Conservation (phyloP, 1,140 invertebrate species). For the Drosophila sp. region DNA sequence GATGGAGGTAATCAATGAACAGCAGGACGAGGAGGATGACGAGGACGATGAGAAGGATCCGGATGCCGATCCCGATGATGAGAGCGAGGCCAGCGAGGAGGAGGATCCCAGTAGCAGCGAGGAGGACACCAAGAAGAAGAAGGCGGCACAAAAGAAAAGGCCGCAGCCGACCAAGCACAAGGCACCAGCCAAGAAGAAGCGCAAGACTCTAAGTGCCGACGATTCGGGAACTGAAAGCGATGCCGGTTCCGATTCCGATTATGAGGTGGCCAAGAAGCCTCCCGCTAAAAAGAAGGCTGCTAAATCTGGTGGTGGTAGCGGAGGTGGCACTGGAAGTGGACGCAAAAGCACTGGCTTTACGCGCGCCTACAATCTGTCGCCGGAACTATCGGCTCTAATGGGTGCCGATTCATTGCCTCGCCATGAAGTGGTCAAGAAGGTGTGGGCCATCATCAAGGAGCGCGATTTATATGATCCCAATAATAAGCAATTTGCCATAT, state of each 20-base stretch:
- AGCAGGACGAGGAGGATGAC: constrained; percentile 84
- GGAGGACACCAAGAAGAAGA: constrained; percentile 79
- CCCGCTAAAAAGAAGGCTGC: constrained; percentile 69
- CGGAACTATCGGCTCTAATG: constrained; percentile 92
- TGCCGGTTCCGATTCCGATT: constrained; percentile 90
- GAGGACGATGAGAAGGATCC: constrained; percentile 85
- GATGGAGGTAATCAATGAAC: constrained; percentile 85
- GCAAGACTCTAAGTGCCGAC: constrained; percentile 81
- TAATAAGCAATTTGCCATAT: constrained; percentile 97
- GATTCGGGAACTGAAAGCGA: constrained; percentile 88
- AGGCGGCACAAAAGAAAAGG: constrained; percentile 81
- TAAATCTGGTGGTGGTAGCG: constrained; percentile 41
- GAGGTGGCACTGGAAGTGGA: constrained; percentile 19
- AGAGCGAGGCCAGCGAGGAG: constrained; percentile 85
- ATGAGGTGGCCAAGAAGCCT: constrained; percentile 87
- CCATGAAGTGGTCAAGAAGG: constrained; percentile 95
- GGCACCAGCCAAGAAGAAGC: constrained; percentile 84
- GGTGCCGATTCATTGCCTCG: constrained; percentile 93
- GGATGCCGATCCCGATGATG: constrained; percentile 84
- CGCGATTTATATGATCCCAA: constrained; percentile 95
- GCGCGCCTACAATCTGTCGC: constrained; percentile 91
- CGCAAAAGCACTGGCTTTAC: constrained; percentile 90
- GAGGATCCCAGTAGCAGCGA: constrained; percentile 82
- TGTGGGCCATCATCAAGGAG: constrained; percentile 97
- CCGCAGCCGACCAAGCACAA: constrained; percentile 83